phyloP scores from a whole-genome alignment of 2,797 vertebrate species.

The Urocyon cinereoargenteus region DNA sequence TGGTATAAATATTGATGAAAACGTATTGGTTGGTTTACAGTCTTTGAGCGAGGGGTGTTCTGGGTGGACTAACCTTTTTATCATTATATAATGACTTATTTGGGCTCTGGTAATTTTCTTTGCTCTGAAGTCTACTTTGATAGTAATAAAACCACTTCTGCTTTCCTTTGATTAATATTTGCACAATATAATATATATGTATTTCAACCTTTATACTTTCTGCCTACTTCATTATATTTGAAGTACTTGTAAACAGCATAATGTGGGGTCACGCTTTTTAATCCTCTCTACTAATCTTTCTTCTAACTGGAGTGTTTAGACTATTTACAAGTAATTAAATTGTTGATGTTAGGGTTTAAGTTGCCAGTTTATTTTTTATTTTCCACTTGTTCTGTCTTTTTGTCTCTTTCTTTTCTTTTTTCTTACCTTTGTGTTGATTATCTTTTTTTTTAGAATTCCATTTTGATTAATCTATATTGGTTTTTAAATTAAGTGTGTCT shows the following conservation, averaged over 20 bases:
- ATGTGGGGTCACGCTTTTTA: neutral
- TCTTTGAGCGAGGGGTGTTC: neutral
- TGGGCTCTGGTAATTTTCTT: neutral
- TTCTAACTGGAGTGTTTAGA: neutral
- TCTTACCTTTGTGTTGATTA: neutral
- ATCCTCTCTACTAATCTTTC: neutral
- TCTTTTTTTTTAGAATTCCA: neutral
- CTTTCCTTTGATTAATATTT: neutral
- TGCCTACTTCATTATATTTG: neutral
- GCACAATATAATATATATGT: neutral
- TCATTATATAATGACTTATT: neutral
- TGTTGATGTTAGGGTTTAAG: neutral
- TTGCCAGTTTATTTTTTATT: neutral
- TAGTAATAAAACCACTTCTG: neutral
- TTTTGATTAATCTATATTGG: neutral
- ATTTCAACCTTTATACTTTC: neutral
- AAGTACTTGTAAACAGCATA: neutral
- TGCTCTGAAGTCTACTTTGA: neutral
- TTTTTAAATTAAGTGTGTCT: neutral
- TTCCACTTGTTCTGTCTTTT: neutral
- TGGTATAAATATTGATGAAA: neutral
- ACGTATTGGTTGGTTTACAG: neutral
- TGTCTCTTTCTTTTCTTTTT: neutral
- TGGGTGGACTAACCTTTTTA: neutral
- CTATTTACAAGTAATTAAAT: neutral